Conservation (phyloP, 2,888 invertebrate genomes). For the Orthosia gracilis region DNA sequence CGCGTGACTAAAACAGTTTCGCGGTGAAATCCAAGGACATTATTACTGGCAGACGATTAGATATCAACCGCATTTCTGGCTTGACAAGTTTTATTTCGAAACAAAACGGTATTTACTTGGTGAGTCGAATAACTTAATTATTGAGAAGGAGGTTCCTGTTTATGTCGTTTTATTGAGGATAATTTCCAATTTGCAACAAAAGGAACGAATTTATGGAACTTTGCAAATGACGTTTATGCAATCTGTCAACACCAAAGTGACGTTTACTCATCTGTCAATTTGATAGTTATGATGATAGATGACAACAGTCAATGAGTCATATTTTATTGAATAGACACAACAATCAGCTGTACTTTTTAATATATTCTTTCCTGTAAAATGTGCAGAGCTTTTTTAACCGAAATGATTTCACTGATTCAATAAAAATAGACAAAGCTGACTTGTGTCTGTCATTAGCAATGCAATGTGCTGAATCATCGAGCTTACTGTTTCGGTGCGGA, state of each 20-base stretch:
- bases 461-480: constrained; percentile 81
- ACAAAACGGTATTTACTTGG: constrained; percentile 20
- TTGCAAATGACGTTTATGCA: not conserved
- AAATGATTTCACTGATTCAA: constrained; percentile 56
- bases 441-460: constrained; percentile 67
- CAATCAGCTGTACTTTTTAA: constrained; percentile 1
- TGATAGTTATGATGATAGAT: constrained; percentile 23
- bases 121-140: constrained; percentile 41
- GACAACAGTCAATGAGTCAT: not conserved
- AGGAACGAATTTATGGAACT: not conserved
- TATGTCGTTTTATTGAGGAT: not conserved
- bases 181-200: not conserved
- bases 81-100: constrained; percentile 54
- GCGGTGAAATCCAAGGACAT: constrained; percentile 74
- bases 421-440: constrained; percentile 54
- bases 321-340: not conserved
- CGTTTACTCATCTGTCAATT: constrained; percentile 15
- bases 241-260: constrained; percentile 19
- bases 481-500: constrained; percentile 76
- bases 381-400: constrained; percentile 41
- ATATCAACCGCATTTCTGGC: constrained; percentile 44
- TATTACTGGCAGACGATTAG: constrained; percentile 61
- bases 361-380: constrained; percentile 14
- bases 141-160: constrained; percentile 44
- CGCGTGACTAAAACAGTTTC: constrained; percentile 71